A percentile compares a stretch with the other conserved stretches of the same genome.
Evolutionary conservation across 2,888 invertebrate genomes (phyloP).

Genomic region (Lobophora halterata): DNA sequence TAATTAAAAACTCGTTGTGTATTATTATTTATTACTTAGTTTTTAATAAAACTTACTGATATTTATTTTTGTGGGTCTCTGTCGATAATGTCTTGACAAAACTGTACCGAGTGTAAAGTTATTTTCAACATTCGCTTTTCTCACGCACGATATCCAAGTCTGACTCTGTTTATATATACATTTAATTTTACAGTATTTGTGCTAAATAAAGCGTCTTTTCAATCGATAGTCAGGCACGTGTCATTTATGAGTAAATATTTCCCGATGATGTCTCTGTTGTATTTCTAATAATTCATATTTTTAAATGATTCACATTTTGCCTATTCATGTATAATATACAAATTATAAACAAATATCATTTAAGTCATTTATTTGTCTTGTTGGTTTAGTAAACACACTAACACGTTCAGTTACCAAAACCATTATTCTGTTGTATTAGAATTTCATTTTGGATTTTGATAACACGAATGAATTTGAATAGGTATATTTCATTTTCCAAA

Average conservation of each 20-base stretch:
- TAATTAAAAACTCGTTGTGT: too few relatives aligned
- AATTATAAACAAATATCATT: conserved; percentile 67
- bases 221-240: conserved; percentile 51
- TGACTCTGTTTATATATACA: conserved; percentile 50
- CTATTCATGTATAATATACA: conserved; percentile 79
- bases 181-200: conserved; percentile 29
- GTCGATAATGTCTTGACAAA: conserved; percentile 60
- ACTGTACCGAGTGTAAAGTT: conserved; percentile 36
- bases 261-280: conserved; percentile 59
- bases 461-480: too few relatives aligned
- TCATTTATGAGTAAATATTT: conserved; percentile 55
- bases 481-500: too few relatives aligned
- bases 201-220: conserved; percentile 22
- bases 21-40: neutral
- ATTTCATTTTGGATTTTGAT: too few relatives aligned
- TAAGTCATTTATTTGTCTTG: conserved; percentile 54
- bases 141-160: conserved; percentile 49
- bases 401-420: conserved; percentile 16
- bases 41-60: conserved; percentile 1
- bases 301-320: conserved; percentile 77
- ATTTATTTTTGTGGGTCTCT: conserved; percentile 30
- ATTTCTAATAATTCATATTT: conserved; percentile 69
- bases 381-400: conserved; percentile 38
- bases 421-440: too few relatives aligned
- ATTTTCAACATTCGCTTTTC: conserved; percentile 7